Percentiles rank a stretch among this genome's conserved stretches.
These are phyloP conservation scores for Nixonia krombeini DNA, from an alignment of 1,140 invertebrate genomes.

Conservation along the genomic window DNA sequence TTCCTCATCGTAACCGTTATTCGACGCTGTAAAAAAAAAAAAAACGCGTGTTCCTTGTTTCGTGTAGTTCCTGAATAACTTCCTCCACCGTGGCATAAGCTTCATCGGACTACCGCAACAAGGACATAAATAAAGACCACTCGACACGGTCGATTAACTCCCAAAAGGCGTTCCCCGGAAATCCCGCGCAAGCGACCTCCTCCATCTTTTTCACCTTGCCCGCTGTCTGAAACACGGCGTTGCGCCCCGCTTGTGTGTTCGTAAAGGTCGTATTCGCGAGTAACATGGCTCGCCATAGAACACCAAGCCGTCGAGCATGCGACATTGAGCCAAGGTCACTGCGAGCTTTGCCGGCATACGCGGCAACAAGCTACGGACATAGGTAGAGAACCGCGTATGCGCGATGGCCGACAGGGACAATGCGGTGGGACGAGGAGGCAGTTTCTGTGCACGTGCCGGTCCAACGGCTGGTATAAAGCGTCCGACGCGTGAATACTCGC, in stretches of 20 bases:
- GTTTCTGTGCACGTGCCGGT: slow-evolving; percentile 35
- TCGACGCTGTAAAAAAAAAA: slow-evolving; percentile 21
- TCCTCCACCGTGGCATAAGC: slow-evolving; percentile 29
- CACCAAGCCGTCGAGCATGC: slow-evolving; percentile 15
- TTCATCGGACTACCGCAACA: slow-evolving; percentile 36
- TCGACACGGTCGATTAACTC: slow-evolving; percentile 35
- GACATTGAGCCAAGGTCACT: slow-evolving; percentile 48
- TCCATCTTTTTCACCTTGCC: slow-evolving; percentile 24
- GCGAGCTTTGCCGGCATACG: slow-evolving; percentile 16
- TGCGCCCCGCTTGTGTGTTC: slow-evolving; percentile 21
- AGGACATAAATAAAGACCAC: slow-evolving; percentile 38
- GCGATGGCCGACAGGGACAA: slow-evolving; percentile 20
- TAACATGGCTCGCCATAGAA: slow-evolving; percentile 8
- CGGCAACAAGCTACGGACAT: slow-evolving; percentile 39
- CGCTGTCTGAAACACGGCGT: slow-evolving; percentile 5
- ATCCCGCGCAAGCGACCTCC: slow-evolving; percentile 17
- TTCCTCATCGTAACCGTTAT: slow-evolving; percentile 34
- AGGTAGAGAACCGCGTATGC: slow-evolving; percentile 33
- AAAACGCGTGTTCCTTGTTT: slow-evolving; percentile 27
- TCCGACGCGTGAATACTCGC: slow-evolving; percentile 10
- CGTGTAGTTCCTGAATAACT: slow-evolving; percentile 30
- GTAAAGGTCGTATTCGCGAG: slow-evolving; percentile 22
- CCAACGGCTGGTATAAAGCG: background rate
- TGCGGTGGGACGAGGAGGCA: slow-evolving; percentile 23
- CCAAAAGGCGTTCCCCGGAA: slow-evolving; percentile 38